Evolutionary conservation across 2,888 invertebrate genomes (phyloP), one percentile per base, ranked within the genome.

Genomic region (Alloplasta piceator): DNA sequence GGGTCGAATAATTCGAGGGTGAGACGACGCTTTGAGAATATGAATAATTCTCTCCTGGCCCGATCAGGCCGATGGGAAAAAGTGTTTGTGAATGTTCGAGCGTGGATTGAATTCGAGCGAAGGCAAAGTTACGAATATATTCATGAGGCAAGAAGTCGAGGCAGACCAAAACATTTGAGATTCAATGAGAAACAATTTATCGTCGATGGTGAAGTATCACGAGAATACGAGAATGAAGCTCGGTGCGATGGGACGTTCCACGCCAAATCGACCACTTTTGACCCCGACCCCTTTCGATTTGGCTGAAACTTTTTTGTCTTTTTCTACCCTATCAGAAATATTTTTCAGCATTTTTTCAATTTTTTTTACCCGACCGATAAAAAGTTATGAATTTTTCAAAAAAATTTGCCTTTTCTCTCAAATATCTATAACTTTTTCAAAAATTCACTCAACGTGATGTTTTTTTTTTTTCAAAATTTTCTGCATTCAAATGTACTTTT

Each of bases 101-200:
- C 48, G 68, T 58, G 52, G 66, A 66, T 67, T 55, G 76, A 60
- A 80, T 76, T 56, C 48, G 55, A 16, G 10, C 4, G 48, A 48
- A 36, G 39, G 39, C 66, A 26, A 26, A 26, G 26, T 43, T 55
- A 4, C 55, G 48, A 48, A 72, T 72, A 72, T 72, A 80, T 80
- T 48, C 26, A 61, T 56, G 72, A 61, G 60, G 26, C 43, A 26
- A 26, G 26, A 26, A 26, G 26, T 26, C 26, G 26, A 26, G 26
- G 55, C 36, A 55, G 26, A 9, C 48, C 39, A 10, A 61, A 56
- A 36, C 41, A 72, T 80, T 72, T 76, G 80, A 67, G 76, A 80
- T 76, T 80, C 80, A 72, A 80, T 76, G 80, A 76, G 72, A 72
- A 76, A 72, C 67, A 72, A 76, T 76, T 76, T 80, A 76, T 72